A percentile compares a stretch with the other conserved stretches of the same genome.
Conservation (phyloP, 2,888 invertebrate genomes). For the Galeruca laticollis region DNA sequence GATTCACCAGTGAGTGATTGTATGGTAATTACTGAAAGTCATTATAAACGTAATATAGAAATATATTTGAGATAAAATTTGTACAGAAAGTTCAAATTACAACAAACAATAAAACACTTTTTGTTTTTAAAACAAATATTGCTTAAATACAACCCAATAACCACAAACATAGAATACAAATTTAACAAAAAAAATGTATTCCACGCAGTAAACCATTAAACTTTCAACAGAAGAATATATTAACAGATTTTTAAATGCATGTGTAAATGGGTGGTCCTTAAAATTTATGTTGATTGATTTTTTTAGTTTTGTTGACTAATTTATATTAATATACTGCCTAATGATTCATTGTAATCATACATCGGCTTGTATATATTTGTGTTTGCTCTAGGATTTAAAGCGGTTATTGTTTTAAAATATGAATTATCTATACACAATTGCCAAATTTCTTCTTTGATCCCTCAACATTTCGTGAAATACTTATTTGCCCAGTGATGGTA, state of each 20-base stretch:
- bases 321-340: neutral
- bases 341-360: neutral
- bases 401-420: neutral
- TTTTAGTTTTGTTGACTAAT: neutral
- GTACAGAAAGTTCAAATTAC: conserved; percentile 51
- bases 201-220: conserved; percentile 27
- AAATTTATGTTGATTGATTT: neutral
- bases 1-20: neutral
- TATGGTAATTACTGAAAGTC: neutral
- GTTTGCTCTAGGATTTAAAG: too few relatives aligned
- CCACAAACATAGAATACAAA: conserved; percentile 53
- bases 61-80: conserved; percentile 53
- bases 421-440: neutral
- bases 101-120: conserved; percentile 48
- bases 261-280: neutral
- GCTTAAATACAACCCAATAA: conserved; percentile 55
- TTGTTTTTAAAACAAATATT: conserved; percentile 45
- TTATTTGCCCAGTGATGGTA: too few relatives aligned
- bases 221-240: conserved; percentile 31
- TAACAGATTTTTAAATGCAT: conserved; percentile 11
- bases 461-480: neutral
- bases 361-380: neutral
- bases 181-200: conserved; percentile 38
- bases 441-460: neutral
- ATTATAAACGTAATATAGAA: conserved; percentile 50